A percentile compares a stretch with the other conserved stretches of the same genome.
Conservation (phyloP, 2,888 invertebrate genomes). For the Hirtodrosophila duncani region DNA sequence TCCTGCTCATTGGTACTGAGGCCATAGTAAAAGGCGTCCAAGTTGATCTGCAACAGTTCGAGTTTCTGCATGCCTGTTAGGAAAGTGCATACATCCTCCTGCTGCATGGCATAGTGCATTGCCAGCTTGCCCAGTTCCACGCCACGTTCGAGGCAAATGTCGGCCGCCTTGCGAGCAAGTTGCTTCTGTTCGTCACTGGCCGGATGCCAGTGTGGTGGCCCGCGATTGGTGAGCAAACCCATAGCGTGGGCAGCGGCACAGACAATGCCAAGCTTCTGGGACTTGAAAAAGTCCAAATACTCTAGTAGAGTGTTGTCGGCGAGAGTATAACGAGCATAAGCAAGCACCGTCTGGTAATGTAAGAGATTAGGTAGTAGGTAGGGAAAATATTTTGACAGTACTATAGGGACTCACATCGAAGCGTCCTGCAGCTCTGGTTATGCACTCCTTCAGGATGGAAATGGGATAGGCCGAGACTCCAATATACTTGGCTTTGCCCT, state of each 20-base stretch:
- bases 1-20: conserved; percentile 83
- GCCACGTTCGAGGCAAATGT: conserved; percentile 82
- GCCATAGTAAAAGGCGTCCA: conserved; percentile 83
- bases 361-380: background rate
- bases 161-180: conserved; percentile 79
- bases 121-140: conserved; percentile 87
- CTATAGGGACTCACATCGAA: conserved; percentile 76
- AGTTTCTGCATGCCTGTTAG: conserved; percentile 87
- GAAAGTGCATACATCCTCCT: conserved; percentile 84
- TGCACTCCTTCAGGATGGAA: conserved; percentile 85
- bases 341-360: conserved; percentile 78
- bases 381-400: background rate
- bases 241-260: conserved; percentile 90
- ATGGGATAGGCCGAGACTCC: conserved; percentile 94
- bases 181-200: conserved; percentile 80
- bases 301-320: conserved; percentile 87
- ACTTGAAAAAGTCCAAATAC: conserved; percentile 82
- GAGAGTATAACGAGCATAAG: conserved; percentile 89
- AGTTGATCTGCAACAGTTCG: conserved; percentile 82
- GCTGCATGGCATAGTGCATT: conserved; percentile 82
- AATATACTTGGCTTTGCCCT: conserved; percentile 87
- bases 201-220: conserved; percentile 90
- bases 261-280: conserved; percentile 85
- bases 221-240: conserved; percentile 88
- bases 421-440: conserved; percentile 81